Percentiles rank a stretch among this genome's conserved stretches.
These are phyloP conservation scores for Girardia tigrina DNA, from an alignment of 2,888 invertebrate species.

Conservation along the genomic window DNA sequence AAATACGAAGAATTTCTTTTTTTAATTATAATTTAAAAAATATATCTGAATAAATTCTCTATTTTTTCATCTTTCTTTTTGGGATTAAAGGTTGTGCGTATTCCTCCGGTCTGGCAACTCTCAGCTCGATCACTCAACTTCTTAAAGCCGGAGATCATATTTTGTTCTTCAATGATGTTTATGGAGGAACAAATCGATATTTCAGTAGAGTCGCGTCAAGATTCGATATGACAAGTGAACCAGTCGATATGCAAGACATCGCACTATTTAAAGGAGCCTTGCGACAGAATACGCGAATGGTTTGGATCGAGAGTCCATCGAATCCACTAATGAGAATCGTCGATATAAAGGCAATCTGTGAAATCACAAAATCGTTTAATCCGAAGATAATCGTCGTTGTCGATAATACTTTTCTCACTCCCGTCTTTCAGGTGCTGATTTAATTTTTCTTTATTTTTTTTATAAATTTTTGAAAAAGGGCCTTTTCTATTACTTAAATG, in stretches of 20 bases:
- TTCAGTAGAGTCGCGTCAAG: constrained; percentile 58
- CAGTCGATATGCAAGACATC: constrained; percentile 70
- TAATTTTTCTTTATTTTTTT: too few relatives aligned
- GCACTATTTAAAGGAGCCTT: not conserved
- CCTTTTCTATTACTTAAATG: too few relatives aligned
- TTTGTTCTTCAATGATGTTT: constrained; percentile 75
- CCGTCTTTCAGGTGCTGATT: constrained; percentile 72
- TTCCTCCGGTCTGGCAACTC: constrained; percentile 78
- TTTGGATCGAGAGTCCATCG: constrained; percentile 92
- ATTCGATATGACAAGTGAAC: constrained; percentile 63
- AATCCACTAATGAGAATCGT: constrained; percentile 79
- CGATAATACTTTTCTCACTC: constrained; percentile 82
- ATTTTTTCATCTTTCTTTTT: too few relatives aligned
- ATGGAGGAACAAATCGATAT: constrained; percentile 68
- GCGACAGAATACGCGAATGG: constrained; percentile 44
- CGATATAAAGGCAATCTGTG: constrained; percentile 64
- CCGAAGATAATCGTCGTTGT: constrained; percentile 60
- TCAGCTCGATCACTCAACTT: constrained; percentile 62
- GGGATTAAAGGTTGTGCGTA: constrained; percentile 58
- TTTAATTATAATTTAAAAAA: too few relatives aligned
- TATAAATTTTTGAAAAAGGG: too few relatives aligned
- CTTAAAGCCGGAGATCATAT: constrained; percentile 75
- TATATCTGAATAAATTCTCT: too few relatives aligned
- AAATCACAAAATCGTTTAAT: constrained; percentile 54
- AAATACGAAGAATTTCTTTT: too few relatives aligned